phyloP scores from a whole-genome alignment of 2,797 vertebrate genomes.

The Poecilia velifera region DNA sequence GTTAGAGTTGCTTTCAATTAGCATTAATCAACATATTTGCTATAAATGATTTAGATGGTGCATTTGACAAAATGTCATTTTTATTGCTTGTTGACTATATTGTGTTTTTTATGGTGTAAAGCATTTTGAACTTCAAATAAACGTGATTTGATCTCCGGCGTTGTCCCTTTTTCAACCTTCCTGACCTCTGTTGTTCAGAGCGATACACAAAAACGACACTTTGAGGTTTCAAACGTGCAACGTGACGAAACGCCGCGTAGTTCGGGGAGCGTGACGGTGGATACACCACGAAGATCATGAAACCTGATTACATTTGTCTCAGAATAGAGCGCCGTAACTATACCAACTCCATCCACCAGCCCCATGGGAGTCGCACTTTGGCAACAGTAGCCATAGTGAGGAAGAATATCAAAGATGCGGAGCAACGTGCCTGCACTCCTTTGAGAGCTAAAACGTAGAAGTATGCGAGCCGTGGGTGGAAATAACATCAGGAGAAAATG shows the following conservation, averaged over 20 bases:
- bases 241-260: background rate
- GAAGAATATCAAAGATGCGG: conserved; percentile 5
- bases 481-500: conserved; percentile 33
- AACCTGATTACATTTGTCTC: conserved; percentile 16
- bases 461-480: conserved; percentile 2
- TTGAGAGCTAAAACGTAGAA: conserved; percentile 11
- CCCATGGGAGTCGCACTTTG: background rate
- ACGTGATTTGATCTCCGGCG: background rate
- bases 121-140: no score
- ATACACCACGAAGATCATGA: background rate
- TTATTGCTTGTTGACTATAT: no score
- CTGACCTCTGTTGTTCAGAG: background rate
- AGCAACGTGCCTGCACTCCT: background rate
- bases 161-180: background rate
- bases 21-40: no score
- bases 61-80: no score
- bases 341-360: background rate
- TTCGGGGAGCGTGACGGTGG: background rate
- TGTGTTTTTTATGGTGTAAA: no score
- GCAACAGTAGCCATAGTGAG: background rate
- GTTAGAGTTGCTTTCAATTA: no score
- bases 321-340: conserved; percentile 13
- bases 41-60: no score
- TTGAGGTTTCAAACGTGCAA: background rate
- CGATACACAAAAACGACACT: background rate